These are phyloP conservation scores for Chloropsis hardwickii DNA, from an alignment of 2,113 vertebrate species.

Conservation along the genomic window DNA sequence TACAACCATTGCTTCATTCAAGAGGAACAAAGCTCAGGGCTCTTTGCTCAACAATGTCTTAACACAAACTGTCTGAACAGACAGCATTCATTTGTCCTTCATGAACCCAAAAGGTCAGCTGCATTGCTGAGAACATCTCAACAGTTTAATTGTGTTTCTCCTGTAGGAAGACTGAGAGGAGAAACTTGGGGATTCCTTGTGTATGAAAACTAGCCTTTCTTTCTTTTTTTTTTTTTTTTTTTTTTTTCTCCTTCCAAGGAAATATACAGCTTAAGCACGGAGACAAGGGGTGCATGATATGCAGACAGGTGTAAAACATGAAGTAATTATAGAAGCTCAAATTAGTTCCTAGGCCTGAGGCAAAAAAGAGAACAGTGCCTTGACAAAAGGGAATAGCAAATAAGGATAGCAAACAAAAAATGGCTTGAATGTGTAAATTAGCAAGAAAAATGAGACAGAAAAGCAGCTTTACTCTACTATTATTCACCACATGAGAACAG, in stretches of 20 bases:
- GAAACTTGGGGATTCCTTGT: conserved; percentile 61
- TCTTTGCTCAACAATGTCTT: conserved; percentile 75
- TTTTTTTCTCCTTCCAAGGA: conserved; percentile 38
- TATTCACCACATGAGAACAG: conserved; percentile 87
- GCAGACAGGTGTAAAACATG: conserved; percentile 99
- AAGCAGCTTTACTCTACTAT: conserved; percentile 93
- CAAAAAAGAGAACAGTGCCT: conserved; percentile 82
- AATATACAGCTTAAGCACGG: conserved; percentile 79
- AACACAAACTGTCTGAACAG: conserved; percentile 78
- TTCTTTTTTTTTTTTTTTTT: background rate
- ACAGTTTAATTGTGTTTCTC: conserved; percentile 76
- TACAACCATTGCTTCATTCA: conserved; percentile 84
- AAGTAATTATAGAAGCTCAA: conserved; percentile 96
- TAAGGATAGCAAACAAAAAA: conserved; percentile 94
- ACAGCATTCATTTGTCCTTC: conserved; percentile 79
- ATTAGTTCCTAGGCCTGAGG: conserved; percentile 95
- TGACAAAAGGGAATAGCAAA: conserved; percentile 92
- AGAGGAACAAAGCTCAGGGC: conserved; percentile 76
- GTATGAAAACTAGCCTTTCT: conserved; percentile 61
- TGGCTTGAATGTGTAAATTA: conserved; percentile 99
- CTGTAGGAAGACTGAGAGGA: conserved; percentile 48
- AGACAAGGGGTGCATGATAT: conserved; percentile 86
- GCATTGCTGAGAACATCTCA: conserved; percentile 70
- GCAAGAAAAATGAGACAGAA: conserved; percentile 91
- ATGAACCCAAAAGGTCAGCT: conserved; percentile 77